These are phyloP conservation scores for Amblyornis subalaris DNA, from an alignment of 2,113 vertebrate species.

Conservation along the genomic window DNA sequence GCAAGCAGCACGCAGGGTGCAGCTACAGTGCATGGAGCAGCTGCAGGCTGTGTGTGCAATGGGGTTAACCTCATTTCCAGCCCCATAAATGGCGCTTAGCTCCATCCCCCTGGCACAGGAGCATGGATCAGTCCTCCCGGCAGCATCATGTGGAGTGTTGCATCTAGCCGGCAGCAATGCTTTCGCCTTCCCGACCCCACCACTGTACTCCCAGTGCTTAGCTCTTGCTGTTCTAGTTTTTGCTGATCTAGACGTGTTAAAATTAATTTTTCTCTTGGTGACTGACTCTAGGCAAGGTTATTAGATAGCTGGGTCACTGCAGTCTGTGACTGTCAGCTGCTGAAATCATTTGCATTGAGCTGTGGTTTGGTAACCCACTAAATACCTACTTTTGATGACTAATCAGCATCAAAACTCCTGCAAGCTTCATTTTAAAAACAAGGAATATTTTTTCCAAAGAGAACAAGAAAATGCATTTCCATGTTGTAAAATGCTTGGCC, in stretches of 20 bases:
- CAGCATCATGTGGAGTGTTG: rapidly evolving
- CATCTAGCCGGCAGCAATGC: background rate
- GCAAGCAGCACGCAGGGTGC: rapidly evolving
- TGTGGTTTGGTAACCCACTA: background rate
- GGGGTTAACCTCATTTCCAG: background rate
- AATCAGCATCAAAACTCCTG: background rate
- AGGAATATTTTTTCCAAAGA: background rate
- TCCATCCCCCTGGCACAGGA: background rate
- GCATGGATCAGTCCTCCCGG: background rate
- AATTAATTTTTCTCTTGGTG: conserved; percentile 25
- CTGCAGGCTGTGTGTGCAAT: background rate
- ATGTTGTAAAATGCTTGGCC: background rate
- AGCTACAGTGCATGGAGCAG: background rate
- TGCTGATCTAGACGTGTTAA: background rate
- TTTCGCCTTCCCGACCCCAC: background rate
- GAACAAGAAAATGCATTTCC: background rate
- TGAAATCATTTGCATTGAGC: background rate
- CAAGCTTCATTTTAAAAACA: background rate
- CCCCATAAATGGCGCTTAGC: background rate
- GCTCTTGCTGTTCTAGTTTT: conserved; percentile 25
- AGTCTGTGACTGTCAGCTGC: background rate
- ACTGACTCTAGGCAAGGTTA: conserved; percentile 5
- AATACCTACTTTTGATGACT: background rate
- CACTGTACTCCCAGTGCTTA: background rate
- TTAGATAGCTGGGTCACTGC: conserved; percentile 3